A percentile compares a stretch with the other conserved stretches of the same genome.
Conservation (phyloP, 2,113 vertebrate species). For the rat (Rattus norvegicus) region GRCr8 NC_086025.1:34763501-34764000, state of each 20-base stretch:
- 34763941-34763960: not conserved
- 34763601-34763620: not conserved
- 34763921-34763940: not conserved
- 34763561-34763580: not conserved
- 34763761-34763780: not conserved
- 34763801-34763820: not conserved
- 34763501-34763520: not conserved
- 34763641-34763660: not conserved
- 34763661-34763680: not conserved
- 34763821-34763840: not conserved
- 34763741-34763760: not conserved
- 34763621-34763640: not conserved
- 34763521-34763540: not conserved
- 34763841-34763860: not conserved
- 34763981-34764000: not conserved
- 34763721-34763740: not conserved
- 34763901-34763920: not conserved
- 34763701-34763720: not conserved
- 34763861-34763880: not conserved
- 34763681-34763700: not conserved
- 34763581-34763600: not conserved
- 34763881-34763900: not conserved
- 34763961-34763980: too few relatives aligned
- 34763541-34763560: not conserved
- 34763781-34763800: not conserved